These are phyloP conservation scores for Falco biarmicus DNA, from an alignment of 2,797 vertebrate species.

Conservation along the genomic window DNA sequence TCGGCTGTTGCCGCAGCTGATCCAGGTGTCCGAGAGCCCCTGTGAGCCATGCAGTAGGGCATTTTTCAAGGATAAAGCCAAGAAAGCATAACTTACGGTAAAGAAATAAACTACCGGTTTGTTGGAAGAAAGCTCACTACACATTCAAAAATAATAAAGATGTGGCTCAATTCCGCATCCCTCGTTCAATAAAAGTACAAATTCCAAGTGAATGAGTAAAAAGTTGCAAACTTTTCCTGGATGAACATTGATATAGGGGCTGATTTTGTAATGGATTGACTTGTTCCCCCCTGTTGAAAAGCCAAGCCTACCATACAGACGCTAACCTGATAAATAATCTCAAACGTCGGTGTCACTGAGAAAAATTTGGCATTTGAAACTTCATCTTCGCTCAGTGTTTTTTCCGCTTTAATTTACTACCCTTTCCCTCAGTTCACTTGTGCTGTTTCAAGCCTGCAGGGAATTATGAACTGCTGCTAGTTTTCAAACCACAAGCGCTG, in stretches of 20 bases:
- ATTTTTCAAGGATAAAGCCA: neutral
- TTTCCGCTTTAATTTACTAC: neutral
- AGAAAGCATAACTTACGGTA: accelerated
- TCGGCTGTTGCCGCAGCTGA: neutral
- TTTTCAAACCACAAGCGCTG: neutral
- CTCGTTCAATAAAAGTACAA: neutral
- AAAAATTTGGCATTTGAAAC: neutral
- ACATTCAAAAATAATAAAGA: neutral
- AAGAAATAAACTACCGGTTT: neutral
- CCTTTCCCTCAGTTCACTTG: neutral
- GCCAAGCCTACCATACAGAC: neutral
- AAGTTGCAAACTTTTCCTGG: neutral
- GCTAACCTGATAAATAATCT: neutral
- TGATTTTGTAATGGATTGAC: neutral
- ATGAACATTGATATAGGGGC: neutral
- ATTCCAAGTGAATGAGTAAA: neutral
- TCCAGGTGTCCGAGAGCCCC: neutral
- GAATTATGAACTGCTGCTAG: neutral
- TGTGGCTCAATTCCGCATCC: neutral
- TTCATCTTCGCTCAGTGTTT: neutral
- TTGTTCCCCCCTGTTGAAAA: neutral
- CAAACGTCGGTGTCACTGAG: neutral
- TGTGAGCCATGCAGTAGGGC: neutral
- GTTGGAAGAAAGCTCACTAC: neutral
- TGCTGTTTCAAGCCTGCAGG: neutral